These are phyloP conservation scores for Saccostrea echinata DNA, from an alignment of 1,140 invertebrate species.

Conservation along the genomic window DNA sequence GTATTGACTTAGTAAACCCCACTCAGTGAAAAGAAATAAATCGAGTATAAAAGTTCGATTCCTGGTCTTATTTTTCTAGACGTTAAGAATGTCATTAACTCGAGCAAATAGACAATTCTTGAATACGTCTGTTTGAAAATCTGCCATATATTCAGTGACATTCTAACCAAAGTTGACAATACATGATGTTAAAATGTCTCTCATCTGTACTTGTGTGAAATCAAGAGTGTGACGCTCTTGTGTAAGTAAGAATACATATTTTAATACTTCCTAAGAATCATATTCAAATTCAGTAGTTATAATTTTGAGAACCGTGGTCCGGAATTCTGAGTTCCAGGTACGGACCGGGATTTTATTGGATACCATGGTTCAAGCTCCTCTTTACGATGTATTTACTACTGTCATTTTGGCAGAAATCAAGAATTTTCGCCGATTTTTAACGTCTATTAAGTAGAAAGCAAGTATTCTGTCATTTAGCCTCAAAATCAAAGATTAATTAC, in stretches of 20 bases:
- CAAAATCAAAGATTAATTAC: too few species aligned
- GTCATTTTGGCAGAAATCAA: too few species aligned
- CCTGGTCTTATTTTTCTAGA: too few species aligned
- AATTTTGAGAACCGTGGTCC: background rate
- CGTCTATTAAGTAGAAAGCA: too few species aligned
- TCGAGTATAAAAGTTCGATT: too few species aligned
- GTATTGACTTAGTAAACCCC: too few species aligned
- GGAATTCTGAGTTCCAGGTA: background rate
- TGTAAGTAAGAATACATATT: background rate
- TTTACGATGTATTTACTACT: too few species aligned
- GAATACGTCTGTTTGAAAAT: background rate
- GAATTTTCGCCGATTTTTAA: too few species aligned
- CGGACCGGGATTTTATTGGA: background rate
- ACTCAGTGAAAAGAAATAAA: too few species aligned
- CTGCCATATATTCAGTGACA: background rate
- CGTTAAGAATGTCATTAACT: background rate
- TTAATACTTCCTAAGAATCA: background rate
- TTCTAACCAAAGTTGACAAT: background rate
- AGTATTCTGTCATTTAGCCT: too few species aligned
- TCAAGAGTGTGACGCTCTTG: background rate
- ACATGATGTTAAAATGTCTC: background rate
- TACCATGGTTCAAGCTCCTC: background rate
- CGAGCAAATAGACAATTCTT: background rate
- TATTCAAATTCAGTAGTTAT: background rate
- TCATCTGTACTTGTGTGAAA: background rate